Evolutionary conservation across 1,140 invertebrate genomes (phyloP).

Genomic region (Eufriesea mexicana): DNA sequence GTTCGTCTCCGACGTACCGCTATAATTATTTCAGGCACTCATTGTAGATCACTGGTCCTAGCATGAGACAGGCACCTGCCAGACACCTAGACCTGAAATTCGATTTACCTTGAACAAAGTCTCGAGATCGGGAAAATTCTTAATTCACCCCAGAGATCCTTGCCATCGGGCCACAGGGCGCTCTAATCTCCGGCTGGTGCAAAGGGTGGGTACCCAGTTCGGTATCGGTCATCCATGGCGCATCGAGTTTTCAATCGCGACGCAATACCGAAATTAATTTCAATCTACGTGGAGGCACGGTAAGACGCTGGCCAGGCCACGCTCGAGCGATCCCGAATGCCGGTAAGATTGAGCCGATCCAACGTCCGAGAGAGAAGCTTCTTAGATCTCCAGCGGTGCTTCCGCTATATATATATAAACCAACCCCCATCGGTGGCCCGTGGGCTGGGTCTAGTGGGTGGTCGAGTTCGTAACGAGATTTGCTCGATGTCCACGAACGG

Average conservation of each 20-base stretch:
- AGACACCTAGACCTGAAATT: too few species aligned
- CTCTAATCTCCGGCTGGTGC: conserved; percentile 33
- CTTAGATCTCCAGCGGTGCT: conserved; percentile 64
- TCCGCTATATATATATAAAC: conserved; percentile 72
- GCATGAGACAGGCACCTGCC: too few species aligned
- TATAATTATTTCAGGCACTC: too few species aligned
- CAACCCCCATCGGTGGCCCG: conserved; percentile 12
- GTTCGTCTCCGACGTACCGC: too few species aligned
- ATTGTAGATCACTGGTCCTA: too few species aligned
- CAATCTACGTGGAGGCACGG: conserved; percentile 58
- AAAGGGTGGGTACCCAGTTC: neutral
- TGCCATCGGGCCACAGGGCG: neutral
- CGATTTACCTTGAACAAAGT: neutral
- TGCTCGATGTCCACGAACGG: conserved; percentile 73
- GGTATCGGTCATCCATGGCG: conserved; percentile 43
- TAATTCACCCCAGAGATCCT: neutral
- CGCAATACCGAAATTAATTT: conserved; percentile 71
- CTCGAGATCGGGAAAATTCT: neutral
- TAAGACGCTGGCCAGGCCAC: conserved; percentile 54
- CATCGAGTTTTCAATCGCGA: conserved; percentile 62
- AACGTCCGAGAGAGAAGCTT: conserved; percentile 66
- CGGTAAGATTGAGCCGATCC: conserved; percentile 73
- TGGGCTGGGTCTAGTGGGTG: conserved; percentile 15
- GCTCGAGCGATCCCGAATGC: conserved; percentile 74
- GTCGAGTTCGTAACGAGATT: conserved; percentile 74